Base-by-base conservation (phyloP, 2,888 invertebrate species). In the Diarsia mendica region DNA sequence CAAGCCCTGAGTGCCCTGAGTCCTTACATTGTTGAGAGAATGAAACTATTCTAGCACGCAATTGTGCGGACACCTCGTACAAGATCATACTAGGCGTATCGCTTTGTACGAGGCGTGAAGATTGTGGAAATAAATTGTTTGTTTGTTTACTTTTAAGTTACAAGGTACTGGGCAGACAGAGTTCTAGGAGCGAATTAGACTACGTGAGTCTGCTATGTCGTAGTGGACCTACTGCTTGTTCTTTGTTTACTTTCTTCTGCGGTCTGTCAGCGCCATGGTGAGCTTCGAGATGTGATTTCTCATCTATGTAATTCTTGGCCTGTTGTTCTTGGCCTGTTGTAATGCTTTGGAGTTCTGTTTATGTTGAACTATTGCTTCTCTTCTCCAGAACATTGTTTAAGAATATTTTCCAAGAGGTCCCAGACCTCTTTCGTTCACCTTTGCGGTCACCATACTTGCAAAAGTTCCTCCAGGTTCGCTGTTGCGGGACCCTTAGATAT, bases 11-110 rank as follows among this genome's bases (percentile, higher is more conserved):
- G 77, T 77, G 73, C 65, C 63, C 49, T 58, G 75, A 76, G 82
- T 65, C 73, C 79, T 73, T 79, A 78, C 71, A 76, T 75, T 81
- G 79, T 82, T 73, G 64, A 70, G 73, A 72, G 39, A 70, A 77
- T 76, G 44, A 69, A 73, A 61, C 67, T 70, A 48, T 64, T 70
- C 55, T 55, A 55, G 28, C 53, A 61, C 55, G 49, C 60, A 20
- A 61, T 70, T 73, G 39, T 48, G 49, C 23, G 15, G 39, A 23
- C 65, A 49, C 76, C 53, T 58, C 53, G 53, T 23, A n/a, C 8
- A 39, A 8, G 39, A 39, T 39, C 39, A 39, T 39, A 39, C n/a
- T 6, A 55, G 53, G 53, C 4, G 55, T 28, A 8, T 28, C 64
- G 60, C 23, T 69, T 76, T 55, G 49, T 80, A 66, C 23, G 61